Percentiles rank a stretch among this genome's conserved stretches.
Conservation (phyloP, 2,888 invertebrate genomes). For the Sinohyriopsis cumingii region DNA sequence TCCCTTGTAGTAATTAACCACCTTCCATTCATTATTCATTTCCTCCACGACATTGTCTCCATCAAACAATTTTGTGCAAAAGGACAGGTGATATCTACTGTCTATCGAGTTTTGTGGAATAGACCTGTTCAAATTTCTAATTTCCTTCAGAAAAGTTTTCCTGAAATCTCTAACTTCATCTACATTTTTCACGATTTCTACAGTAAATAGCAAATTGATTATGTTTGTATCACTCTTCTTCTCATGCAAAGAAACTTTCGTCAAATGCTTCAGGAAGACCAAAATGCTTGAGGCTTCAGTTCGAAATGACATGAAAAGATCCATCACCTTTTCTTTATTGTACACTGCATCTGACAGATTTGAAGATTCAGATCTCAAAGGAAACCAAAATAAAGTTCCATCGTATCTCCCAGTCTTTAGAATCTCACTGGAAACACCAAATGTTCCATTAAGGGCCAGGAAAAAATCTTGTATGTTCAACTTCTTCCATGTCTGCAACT, state of each 20-base stretch:
- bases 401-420: constrained; percentile 37
- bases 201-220: too few relatives aligned
- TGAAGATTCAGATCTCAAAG: constrained; percentile 53
- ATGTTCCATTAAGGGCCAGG: constrained; percentile 44
- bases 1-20: constrained; percentile 15
- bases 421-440: constrained; percentile 40
- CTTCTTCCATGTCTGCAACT: constrained; percentile 20
- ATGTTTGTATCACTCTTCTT: too few relatives aligned
- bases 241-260: constrained; percentile 38
- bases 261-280: constrained; percentile 59
- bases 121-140: too few relatives aligned
- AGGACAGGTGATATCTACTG: too few relatives aligned
- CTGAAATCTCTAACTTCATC: too few relatives aligned
- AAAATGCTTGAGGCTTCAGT: constrained; percentile 55
- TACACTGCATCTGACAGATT: constrained; percentile 54
- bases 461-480: constrained; percentile 29
- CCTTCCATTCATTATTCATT: constrained; percentile 1
- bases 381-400: constrained; percentile 67
- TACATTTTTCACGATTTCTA: too few relatives aligned
- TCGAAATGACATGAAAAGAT: constrained; percentile 53
- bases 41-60: too few relatives aligned
- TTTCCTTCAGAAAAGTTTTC: too few relatives aligned
- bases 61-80: too few relatives aligned
- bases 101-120: too few relatives aligned
- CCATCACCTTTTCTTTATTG: constrained; percentile 39